Evolutionary conservation across 2,888 invertebrate genomes (phyloP).

Genomic region (Melipona bicolor): DNA sequence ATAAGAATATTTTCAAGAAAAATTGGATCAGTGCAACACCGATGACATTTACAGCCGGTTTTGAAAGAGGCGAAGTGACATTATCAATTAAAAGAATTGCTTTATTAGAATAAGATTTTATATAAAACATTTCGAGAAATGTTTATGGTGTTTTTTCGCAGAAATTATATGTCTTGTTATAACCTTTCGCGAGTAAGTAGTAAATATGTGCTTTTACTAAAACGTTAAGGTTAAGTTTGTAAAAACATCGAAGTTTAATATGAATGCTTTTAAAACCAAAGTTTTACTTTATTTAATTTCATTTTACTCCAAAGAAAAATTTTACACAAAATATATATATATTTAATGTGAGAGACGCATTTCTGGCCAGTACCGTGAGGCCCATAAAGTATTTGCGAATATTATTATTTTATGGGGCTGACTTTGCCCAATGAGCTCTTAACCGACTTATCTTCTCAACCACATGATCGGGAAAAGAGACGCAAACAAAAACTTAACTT

Average conservation of each 20-base stretch:
- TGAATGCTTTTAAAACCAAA: not conserved
- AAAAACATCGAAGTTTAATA: not conserved
- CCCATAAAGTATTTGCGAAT: no score
- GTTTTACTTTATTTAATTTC: not conserved
- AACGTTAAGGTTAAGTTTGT: conserved; percentile 16
- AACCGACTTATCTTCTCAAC: no score
- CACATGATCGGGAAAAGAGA: no score
- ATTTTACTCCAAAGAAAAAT: no score
- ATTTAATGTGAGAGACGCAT: no score
- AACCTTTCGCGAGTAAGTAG: conserved; percentile 10
- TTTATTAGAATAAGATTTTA: not conserved
- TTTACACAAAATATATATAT: no score
- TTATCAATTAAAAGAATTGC: not conserved
- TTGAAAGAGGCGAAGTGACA: not conserved
- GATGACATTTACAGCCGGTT: no score
- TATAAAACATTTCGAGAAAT: conserved; percentile 4
- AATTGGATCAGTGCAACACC: not conserved
- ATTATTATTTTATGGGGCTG: no score
- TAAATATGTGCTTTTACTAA: not conserved
- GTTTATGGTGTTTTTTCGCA: not conserved
- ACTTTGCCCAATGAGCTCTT: no score
- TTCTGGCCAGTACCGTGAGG: no score
- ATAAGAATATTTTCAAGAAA: not conserved
- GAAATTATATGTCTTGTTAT: not conserved
- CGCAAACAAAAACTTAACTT: no score